Conservation (phyloP, 1,140 invertebrate species). For the Ruditapes philippinarum region DNA sequence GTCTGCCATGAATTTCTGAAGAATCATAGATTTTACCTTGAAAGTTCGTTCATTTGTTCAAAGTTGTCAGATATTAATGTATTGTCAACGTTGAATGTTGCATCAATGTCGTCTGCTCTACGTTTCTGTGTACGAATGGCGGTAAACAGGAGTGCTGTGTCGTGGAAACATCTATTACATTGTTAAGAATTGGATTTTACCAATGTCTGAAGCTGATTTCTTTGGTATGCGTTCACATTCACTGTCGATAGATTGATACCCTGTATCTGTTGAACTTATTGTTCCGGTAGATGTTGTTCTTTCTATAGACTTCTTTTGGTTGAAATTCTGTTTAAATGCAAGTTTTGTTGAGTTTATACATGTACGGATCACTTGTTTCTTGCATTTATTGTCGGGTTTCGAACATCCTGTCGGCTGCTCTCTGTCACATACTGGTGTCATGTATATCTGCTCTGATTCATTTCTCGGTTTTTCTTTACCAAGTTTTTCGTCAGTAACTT, state of each 20-base stretch:
- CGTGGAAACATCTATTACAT: neutral
- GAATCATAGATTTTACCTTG: slow-evolving; percentile 28
- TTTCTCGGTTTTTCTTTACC: neutral
- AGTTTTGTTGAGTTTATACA: slow-evolving; percentile 8
- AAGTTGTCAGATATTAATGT: neutral
- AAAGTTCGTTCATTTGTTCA: slow-evolving; percentile 9
- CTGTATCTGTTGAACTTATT: slow-evolving; percentile 51
- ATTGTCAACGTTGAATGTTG: neutral
- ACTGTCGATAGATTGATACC: slow-evolving; percentile 39
- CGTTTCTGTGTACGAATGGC: neutral
- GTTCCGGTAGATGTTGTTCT: slow-evolving; percentile 35
- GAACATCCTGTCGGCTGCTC: neutral
- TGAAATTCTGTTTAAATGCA: slow-evolving; percentile 47
- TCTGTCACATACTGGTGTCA: neutral
- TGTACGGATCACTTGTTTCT: neutral
- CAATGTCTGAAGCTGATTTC: neutral
- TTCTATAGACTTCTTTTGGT: neutral
- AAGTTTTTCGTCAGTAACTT: slow-evolving; percentile 32
- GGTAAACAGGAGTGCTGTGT: slow-evolving; percentile 49
- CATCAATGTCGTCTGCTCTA: neutral
- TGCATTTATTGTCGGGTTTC: neutral
- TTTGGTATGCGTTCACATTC: neutral
- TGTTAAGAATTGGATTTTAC: too few relatives aligned
- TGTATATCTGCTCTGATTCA: too few relatives aligned
- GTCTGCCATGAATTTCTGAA: slow-evolving; percentile 64